phyloP scores from a whole-genome alignment of 2,113 vertebrate species.

The Oxyura jamaicensis region DNA sequence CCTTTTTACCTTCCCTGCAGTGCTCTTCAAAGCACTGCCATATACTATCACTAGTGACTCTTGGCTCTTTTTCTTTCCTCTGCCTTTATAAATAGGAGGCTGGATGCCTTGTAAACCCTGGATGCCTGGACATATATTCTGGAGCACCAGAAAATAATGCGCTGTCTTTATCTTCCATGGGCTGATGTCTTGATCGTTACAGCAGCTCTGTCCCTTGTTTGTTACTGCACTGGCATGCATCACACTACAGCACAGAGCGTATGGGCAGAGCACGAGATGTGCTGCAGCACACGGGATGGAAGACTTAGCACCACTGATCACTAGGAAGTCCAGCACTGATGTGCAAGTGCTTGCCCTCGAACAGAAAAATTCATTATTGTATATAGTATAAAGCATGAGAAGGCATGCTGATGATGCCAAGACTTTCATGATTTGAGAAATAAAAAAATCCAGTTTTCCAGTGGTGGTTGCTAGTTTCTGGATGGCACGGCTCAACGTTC shows the following conservation, averaged over 20 bases:
- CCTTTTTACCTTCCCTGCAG: constrained; percentile 39
- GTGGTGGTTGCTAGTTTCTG: background rate
- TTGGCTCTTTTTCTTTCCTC: background rate
- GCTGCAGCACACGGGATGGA: accelerated
- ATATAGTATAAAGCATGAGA: background rate
- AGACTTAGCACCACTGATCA: accelerated
- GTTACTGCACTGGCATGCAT: background rate
- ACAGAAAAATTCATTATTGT: no score
- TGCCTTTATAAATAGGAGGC: constrained; percentile 22
- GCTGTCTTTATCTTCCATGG: background rate
- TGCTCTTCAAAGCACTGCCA: constrained; percentile 32
- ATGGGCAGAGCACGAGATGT: background rate
- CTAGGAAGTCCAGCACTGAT: background rate
- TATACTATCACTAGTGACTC: background rate
- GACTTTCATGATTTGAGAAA: background rate
- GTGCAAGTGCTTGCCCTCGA: background rate
- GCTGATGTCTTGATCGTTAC: background rate
- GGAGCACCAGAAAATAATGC: background rate
- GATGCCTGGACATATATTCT: background rate
- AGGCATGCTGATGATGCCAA: accelerated
- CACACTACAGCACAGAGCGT: accelerated
- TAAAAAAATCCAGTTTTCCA: background rate
- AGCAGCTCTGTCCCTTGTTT: background rate
- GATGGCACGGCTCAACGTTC: background rate
- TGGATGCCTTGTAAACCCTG: background rate